Conservation (phyloP, 2,888 invertebrate genomes). For the Heliconius hortense region DNA sequence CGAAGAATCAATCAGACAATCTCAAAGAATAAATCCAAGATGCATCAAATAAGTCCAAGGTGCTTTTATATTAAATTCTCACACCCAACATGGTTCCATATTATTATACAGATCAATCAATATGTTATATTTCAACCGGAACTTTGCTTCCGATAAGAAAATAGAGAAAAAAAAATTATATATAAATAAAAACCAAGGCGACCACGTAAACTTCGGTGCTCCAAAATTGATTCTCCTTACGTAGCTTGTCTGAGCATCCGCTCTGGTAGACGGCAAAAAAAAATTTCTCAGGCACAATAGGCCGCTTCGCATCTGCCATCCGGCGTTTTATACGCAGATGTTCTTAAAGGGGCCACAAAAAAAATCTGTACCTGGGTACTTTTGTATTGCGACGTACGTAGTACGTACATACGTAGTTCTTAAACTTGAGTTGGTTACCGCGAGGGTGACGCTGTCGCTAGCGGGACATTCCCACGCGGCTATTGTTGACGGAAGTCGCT, state of each 20-base stretch:
- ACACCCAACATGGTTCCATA: neutral
- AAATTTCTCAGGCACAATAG: constrained; percentile 60
- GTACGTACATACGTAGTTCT: constrained; percentile 42
- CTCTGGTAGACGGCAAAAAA: constrained; percentile 51
- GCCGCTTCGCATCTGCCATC: constrained; percentile 70
- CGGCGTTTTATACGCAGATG: constrained; percentile 68
- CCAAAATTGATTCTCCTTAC: constrained; percentile 62
- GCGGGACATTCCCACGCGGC: constrained; percentile 44
- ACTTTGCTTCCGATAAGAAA: constrained; percentile 42
- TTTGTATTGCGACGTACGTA: constrained; percentile 49
- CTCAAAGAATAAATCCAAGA: too few species aligned
- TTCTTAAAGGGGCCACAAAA: constrained; percentile 53
- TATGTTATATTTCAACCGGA: constrained; percentile 38
- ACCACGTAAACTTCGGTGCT: constrained; percentile 60
- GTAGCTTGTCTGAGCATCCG: constrained; percentile 44
- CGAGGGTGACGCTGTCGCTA: constrained; percentile 48
- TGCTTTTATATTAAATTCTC: constrained; percentile 9
- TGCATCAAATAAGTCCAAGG: too few species aligned
- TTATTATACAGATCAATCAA: constrained; percentile 28
- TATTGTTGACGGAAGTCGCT: constrained; percentile 22
- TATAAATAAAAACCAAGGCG: constrained; percentile 50
- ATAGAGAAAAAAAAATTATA: constrained; percentile 41
- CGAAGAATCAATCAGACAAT: too few species aligned
- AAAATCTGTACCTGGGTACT: constrained; percentile 70
- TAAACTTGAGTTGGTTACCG: constrained; percentile 57